phyloP scores from a whole-genome alignment of 2,888 invertebrate genomes.

The Diploptera punctata region DNA sequence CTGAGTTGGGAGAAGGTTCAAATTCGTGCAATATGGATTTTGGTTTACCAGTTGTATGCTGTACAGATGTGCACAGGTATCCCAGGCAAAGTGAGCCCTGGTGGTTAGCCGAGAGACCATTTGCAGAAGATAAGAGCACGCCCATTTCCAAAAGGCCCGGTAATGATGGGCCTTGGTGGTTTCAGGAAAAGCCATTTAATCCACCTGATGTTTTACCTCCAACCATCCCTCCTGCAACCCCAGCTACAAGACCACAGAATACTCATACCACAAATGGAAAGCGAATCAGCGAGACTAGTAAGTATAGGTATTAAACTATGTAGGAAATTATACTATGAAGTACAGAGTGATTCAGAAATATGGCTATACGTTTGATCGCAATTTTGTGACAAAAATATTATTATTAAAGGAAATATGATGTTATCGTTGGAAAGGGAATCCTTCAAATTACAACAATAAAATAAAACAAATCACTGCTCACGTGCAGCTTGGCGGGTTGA shows the following conservation, averaged over 20 bases:
- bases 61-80: neutral
- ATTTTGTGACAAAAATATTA: too few relatives aligned
- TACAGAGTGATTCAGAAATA: too few relatives aligned
- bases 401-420: too few relatives aligned
- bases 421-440: too few relatives aligned
- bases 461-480: too few relatives aligned
- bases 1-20: neutral
- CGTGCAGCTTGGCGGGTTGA: too few relatives aligned
- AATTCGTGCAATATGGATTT: neutral
- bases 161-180: neutral
- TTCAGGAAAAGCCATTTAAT: neutral
- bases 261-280: neutral
- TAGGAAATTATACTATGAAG: too few relatives aligned
- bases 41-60: slow-evolving; percentile 1
- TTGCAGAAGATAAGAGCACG: neutral
- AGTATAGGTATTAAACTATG: too few relatives aligned
- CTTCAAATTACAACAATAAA: too few relatives aligned
- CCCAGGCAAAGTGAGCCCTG: neutral
- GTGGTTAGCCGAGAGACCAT: neutral
- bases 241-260: neutral
- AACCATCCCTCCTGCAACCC: neutral
- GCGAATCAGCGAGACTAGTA: neutral
- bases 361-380: too few relatives aligned
- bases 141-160: too few relatives aligned
- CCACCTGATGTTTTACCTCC: neutral